Evolutionary conservation across 2,113 vertebrate species (phyloP), one percentile per base, ranked within the genome.

Genomic region (Heteronetta atricapilla): DNA sequence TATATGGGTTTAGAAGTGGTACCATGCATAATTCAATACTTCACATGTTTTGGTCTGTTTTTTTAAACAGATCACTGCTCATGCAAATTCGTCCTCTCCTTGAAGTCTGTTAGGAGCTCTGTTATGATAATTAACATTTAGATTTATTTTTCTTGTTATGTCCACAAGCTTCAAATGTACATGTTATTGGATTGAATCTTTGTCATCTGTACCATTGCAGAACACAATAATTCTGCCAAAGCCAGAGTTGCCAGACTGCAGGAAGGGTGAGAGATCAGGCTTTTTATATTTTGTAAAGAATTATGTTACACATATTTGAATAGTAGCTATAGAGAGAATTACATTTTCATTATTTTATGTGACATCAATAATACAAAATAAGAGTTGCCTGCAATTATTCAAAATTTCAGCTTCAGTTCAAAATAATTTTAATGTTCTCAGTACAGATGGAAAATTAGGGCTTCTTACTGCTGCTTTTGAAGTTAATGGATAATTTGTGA

Each of bases 401-500:
- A 84, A 77, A 90, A 88, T 90, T 93, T 86, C 56, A 78, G 60
- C 70, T 81, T 77, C 81, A 53, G 33, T 53, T 46, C 88, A 83
- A 86, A 96, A 86, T 82, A 74, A 74, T 80, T 82, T 86, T 86
- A 59, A 91, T 91, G 52, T 77, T 88, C 79, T 88, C 85, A 56
- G 67, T 63, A 77, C 82, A 91, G 91, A 93, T 70, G 36, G 89
- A 95, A 93, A 95, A 95, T 56, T 38, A 89, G 50, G 87, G 36
- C 23, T 88, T 63, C 63, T 77, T 95, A 76, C 85, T 81, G 58
- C 72, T 95, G 91, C 74, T 91, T 95, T 95, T 94, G 88, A 93
- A 94, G 85, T 94, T 91, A 95, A 95, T 91, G 88, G 87, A 52
- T 90, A 80, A 85, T 96, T 91, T 91, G 59, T 91, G 76, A 92